phyloP scores from a whole-genome alignment of 1,140 invertebrate species.

The Papilio glaucus region DNA sequence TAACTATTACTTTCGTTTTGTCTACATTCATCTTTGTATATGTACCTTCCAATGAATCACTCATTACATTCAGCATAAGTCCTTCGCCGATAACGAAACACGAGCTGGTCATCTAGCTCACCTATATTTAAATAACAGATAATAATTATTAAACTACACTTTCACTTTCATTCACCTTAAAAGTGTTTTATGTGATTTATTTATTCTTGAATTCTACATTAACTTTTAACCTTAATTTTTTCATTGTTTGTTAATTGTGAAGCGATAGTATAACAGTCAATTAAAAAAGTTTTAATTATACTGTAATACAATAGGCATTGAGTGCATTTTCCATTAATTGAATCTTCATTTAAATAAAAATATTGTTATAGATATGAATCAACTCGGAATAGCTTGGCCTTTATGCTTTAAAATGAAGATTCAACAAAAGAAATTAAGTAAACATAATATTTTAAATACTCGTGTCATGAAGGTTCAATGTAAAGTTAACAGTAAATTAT shows the following conservation, averaged over 20 bases:
- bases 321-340: not conserved
- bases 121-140: no score
- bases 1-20: no score
- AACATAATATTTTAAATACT: not conserved
- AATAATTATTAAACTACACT: not conserved
- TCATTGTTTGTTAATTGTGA: conserved; percentile 32
- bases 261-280: not conserved
- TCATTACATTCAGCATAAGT: no score
- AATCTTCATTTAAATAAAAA: not conserved
- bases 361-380: not conserved
- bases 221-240: conserved; percentile 30
- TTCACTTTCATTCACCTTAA: conserved; percentile 24
- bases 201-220: conserved; percentile 11
- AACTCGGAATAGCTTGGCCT: not conserved
- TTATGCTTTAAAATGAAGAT: not conserved
- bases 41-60: no score
- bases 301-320: not conserved
- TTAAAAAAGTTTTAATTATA: not conserved
- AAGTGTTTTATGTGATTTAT: conserved; percentile 15
- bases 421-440: not conserved
- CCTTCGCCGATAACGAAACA: no score
- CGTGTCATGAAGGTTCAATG: not conserved
- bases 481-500: not conserved
- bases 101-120: no score
- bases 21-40: no score